These are phyloP conservation scores for Escarpia spicata DNA, from an alignment of 2,888 invertebrate species.

Conservation along the genomic window DNA sequence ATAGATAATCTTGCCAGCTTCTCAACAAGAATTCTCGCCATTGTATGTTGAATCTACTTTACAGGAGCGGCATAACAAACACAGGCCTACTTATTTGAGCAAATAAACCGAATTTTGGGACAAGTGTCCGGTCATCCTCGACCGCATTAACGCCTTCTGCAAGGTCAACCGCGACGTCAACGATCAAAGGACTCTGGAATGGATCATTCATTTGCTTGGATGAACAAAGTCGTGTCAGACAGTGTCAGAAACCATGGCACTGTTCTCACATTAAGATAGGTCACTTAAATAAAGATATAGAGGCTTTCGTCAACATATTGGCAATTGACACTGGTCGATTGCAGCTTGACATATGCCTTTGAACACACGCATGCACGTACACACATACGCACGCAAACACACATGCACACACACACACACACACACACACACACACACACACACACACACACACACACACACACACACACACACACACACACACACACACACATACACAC, in stretches of 20 bases:
- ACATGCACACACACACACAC: too few relatives aligned
- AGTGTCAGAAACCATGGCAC: too few relatives aligned
- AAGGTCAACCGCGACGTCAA: not conserved
- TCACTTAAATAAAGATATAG: not conserved
- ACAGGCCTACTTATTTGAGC: not conserved
- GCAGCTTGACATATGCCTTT: too few relatives aligned
- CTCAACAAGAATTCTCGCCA: not conserved
- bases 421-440: too few relatives aligned
- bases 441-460: too few relatives aligned
- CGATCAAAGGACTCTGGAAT: not conserved
- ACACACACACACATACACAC: too few relatives aligned
- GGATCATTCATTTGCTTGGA: not conserved
- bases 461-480: too few relatives aligned
- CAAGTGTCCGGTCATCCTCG: not conserved
- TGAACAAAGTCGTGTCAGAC: not conserved
- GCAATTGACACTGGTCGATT: too few relatives aligned
- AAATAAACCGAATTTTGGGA: not conserved
- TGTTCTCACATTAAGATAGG: too few relatives aligned
- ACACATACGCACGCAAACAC: too few relatives aligned
- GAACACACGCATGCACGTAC: too few relatives aligned
- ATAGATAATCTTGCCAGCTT: not conserved
- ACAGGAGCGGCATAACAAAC: not conserved
- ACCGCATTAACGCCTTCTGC: not conserved
- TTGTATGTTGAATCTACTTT: not conserved
- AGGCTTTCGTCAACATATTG: not conserved